These are phyloP conservation scores for Iguana delicatissima DNA, from an alignment of 2,797 vertebrate species.

Conservation along the genomic window DNA sequence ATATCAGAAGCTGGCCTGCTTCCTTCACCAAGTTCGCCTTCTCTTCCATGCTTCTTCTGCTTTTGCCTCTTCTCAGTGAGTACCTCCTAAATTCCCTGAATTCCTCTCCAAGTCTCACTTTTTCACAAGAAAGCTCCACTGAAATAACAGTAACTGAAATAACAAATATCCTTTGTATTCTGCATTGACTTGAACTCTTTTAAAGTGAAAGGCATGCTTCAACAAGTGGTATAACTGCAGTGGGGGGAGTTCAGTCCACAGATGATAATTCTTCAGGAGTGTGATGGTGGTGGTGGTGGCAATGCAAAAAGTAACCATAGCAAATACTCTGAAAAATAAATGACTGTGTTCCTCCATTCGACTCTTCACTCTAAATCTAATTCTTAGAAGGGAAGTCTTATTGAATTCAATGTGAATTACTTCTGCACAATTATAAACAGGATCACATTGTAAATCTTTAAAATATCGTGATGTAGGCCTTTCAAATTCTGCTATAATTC, in stretches of 20 bases:
- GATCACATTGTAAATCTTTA: not conserved
- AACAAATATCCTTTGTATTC: not conserved
- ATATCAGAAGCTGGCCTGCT: not conserved
- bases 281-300: too few species aligned
- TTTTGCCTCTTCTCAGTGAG: not conserved
- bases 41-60: not conserved
- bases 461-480: not conserved
- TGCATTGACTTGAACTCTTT: not conserved
- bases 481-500: conserved; percentile 2
- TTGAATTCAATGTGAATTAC: not conserved
- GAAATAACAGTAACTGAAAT: not conserved
- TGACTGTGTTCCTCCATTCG: not conserved
- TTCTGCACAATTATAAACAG: not conserved
- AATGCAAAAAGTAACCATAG: not conserved
- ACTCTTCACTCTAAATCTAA: not conserved
- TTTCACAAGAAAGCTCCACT: not conserved
- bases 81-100: not conserved
- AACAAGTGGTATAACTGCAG: not conserved
- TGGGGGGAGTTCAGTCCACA: not conserved
- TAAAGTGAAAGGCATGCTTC: not conserved
- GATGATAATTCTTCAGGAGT: not conserved
- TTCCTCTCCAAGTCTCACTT: not conserved
- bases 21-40: not conserved
- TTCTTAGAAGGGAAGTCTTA: not conserved
- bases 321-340: not conserved